Conservation (phyloP, 2,797 vertebrate genomes). For the Heteromormyrus szaboi region DNA sequence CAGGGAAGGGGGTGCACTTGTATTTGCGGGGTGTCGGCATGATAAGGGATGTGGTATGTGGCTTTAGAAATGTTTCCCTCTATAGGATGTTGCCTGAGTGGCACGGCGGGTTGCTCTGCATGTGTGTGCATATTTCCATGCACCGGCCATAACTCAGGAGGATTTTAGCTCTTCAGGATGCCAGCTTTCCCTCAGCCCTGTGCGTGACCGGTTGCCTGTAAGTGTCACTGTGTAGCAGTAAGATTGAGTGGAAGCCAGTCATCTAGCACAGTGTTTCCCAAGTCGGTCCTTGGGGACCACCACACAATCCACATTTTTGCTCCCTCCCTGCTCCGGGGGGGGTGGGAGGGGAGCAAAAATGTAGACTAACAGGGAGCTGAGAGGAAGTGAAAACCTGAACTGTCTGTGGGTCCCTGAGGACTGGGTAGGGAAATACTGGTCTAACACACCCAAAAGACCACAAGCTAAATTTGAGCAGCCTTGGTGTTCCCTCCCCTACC, state of each 20-base stretch:
- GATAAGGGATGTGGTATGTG: background rate
- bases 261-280: background rate
- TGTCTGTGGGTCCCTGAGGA: background rate
- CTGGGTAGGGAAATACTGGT: background rate
- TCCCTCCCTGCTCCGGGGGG: background rate
- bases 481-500: background rate
- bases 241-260: background rate
- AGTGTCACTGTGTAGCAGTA: background rate
- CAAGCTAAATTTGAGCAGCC: background rate
- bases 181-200: background rate
- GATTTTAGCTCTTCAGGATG: background rate
- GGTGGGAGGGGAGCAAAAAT: background rate
- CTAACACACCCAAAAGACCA: background rate
- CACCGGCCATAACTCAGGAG: background rate
- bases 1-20: conserved; percentile 48
- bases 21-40: background rate
- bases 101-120: too few species aligned
- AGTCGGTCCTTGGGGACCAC: background rate
- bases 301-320: background rate
- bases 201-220: background rate
- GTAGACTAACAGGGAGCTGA: background rate
- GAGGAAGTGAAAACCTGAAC: background rate
- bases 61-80: background rate
- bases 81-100: background rate
- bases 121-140: background rate